A percentile compares a stretch with the other conserved stretches of the same genome.
phyloP scores from a whole-genome alignment of 2,797 vertebrate genomes.

The Sebastes trivittatus region DNA sequence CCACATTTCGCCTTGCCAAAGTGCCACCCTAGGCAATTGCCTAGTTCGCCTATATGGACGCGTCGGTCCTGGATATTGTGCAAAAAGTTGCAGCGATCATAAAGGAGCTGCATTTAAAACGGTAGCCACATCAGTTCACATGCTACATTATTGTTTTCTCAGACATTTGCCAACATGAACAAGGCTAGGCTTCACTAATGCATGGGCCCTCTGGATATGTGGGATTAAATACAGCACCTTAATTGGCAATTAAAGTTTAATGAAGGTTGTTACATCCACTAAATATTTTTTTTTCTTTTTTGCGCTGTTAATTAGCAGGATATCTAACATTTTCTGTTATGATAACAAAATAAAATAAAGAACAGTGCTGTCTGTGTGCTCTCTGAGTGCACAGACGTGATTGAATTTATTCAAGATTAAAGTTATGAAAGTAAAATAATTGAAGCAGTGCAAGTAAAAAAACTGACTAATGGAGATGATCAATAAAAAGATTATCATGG shows the following conservation, averaged over 20 bases:
- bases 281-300: no score
- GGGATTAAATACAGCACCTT: not conserved
- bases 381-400: not conserved
- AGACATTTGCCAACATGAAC: not conserved
- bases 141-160: not conserved
- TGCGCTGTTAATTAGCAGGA: not conserved
- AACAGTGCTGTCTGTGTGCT: not conserved
- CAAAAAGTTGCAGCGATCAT: not conserved
- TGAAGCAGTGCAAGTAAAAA: not conserved
- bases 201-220: not conserved
- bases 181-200: not conserved
- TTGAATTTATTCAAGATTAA: not conserved
- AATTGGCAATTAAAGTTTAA: not conserved
- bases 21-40: no score
- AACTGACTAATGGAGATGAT: not conserved
- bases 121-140: not conserved
- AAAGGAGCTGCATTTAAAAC: not conserved
- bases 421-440: not conserved
- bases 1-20: no score
- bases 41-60: no score
- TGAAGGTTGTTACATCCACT: not conserved
- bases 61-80: not conserved
- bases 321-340: not conserved
- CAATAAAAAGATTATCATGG: not conserved
- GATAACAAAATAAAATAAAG: not conserved